These are phyloP conservation scores for Prolemur simus DNA, from an alignment of 2,113 vertebrate species.

Conservation along the genomic window DNA sequence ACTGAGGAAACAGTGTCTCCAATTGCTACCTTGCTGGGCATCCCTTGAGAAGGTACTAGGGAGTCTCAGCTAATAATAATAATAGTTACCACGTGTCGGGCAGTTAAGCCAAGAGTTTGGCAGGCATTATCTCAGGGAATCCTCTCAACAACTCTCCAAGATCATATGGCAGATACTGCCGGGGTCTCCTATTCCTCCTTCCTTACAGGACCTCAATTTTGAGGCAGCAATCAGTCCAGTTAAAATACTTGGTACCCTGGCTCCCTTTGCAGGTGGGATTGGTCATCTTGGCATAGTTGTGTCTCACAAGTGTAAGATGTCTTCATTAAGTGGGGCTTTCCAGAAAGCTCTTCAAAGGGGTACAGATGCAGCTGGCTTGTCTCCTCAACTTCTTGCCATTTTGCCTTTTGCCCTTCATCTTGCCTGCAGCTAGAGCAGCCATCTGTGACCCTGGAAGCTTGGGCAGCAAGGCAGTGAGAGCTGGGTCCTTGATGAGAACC, in stretches of 20 bases:
- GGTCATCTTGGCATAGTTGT: neutral
- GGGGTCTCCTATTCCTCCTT: neutral
- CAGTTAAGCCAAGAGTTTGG: neutral
- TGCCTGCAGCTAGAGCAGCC: neutral
- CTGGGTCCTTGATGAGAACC: neutral
- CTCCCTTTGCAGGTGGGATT: neutral
- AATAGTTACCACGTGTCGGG: neutral
- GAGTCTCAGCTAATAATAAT: neutral
- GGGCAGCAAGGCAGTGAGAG: neutral
- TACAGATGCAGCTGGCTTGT: neutral
- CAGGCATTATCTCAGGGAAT: neutral
- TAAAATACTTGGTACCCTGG: neutral
- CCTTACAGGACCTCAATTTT: neutral
- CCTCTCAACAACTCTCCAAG: neutral
- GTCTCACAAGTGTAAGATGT: neutral
- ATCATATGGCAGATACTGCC: neutral
- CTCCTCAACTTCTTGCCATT: neutral
- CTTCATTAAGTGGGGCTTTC: neutral
- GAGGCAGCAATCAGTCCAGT: neutral
- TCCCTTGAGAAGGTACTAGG: neutral
- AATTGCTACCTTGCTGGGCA: neutral
- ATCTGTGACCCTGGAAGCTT: neutral
- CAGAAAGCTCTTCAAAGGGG: slow-evolving; percentile 5
- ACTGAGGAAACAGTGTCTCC: neutral
- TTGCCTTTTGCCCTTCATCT: neutral